Evolutionary conservation across 2,888 invertebrate genomes (phyloP).

Genomic region (Unio pictorum): DNA sequence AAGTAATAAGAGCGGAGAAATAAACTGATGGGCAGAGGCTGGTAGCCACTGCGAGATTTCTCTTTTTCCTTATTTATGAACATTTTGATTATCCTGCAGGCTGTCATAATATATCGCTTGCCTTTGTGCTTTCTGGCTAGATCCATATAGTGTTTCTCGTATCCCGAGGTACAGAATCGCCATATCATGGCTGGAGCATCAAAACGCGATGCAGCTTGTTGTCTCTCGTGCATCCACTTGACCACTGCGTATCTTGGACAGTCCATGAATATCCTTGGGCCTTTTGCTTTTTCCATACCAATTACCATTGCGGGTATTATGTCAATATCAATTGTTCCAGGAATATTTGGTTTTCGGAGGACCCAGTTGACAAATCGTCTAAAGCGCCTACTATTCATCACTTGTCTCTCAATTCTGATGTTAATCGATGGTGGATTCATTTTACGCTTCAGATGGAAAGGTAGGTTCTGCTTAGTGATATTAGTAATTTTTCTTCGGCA

Average conservation of each 20-base stretch:
- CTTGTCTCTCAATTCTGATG: conserved; percentile 12
- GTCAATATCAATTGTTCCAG: conserved; percentile 31
- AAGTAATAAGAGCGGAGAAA: conserved; percentile 32
- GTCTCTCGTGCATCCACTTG: conserved; percentile 32
- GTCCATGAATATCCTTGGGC: conserved; percentile 12
- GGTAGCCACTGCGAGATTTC: background rate
- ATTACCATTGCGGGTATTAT: conserved; percentile 36
- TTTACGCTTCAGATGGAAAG: conserved; percentile 13
- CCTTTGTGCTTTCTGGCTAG: conserved; percentile 16
- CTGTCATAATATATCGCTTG: conserved; percentile 33
- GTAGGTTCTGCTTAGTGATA: background rate
- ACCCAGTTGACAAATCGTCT: background rate
- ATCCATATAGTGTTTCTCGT: conserved; percentile 40
- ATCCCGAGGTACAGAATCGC: conserved; percentile 35
- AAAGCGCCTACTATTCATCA: background rate
- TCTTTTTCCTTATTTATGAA: conserved; percentile 4
- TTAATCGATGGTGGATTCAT: conserved; percentile 29
- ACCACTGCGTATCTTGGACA: conserved; percentile 36
- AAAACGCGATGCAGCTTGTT: conserved; percentile 1
- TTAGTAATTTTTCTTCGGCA: background rate
- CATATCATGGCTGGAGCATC: conserved; percentile 25
- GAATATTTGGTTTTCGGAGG: too few relatives aligned
- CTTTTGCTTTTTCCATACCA: conserved; percentile 17
- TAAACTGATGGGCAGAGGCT: conserved; percentile 14
- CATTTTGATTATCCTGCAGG: conserved; percentile 37